Percentiles rank a stretch among this genome's conserved stretches.
phyloP scores from a whole-genome alignment of 2,888 invertebrate genomes.

The Panopea generosa region DNA sequence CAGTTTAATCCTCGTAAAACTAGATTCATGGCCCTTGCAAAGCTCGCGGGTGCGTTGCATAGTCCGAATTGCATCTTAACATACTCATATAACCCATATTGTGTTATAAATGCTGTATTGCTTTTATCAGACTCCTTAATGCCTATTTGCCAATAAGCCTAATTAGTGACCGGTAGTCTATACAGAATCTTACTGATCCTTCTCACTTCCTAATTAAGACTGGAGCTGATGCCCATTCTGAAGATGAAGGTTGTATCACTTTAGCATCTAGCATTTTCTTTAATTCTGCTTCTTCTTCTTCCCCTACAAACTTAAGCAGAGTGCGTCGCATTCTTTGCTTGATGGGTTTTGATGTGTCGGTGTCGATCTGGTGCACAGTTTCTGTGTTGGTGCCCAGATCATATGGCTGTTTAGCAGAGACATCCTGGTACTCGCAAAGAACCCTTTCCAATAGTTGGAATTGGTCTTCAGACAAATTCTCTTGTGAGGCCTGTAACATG shows the following conservation, averaged over 20 bases:
- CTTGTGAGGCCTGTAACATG: too few relatives aligned
- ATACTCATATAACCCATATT: slow-evolving; percentile 57
- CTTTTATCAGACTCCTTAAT: slow-evolving; percentile 36
- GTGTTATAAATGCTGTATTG: slow-evolving; percentile 63
- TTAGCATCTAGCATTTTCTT: slow-evolving; percentile 38
- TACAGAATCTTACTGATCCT: slow-evolving; percentile 8
- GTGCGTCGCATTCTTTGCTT: slow-evolving; percentile 40
- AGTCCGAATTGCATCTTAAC: slow-evolving; percentile 49
- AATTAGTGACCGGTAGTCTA: background rate
- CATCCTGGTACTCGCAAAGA: too few relatives aligned
- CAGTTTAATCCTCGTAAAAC: slow-evolving; percentile 42
- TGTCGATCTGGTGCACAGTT: too few relatives aligned
- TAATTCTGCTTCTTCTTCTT: slow-evolving; percentile 49
- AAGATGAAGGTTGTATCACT: slow-evolving; percentile 34
- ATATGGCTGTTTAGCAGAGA: too few relatives aligned
- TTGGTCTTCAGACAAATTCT: too few relatives aligned
- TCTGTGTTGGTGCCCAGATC: too few relatives aligned
- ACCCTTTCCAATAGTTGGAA: too few relatives aligned
- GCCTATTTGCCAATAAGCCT: slow-evolving; percentile 50
- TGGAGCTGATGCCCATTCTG: slow-evolving; percentile 51
- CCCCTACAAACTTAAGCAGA: slow-evolving; percentile 34
- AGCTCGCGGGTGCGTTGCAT: slow-evolving; percentile 34
- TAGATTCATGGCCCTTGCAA: slow-evolving; percentile 42
- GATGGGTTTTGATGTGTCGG: too few relatives aligned
- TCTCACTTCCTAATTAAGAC: slow-evolving; percentile 53